Conservation (phyloP, 2,113 vertebrate genomes). For the Notothenia coriiceps region DNA sequence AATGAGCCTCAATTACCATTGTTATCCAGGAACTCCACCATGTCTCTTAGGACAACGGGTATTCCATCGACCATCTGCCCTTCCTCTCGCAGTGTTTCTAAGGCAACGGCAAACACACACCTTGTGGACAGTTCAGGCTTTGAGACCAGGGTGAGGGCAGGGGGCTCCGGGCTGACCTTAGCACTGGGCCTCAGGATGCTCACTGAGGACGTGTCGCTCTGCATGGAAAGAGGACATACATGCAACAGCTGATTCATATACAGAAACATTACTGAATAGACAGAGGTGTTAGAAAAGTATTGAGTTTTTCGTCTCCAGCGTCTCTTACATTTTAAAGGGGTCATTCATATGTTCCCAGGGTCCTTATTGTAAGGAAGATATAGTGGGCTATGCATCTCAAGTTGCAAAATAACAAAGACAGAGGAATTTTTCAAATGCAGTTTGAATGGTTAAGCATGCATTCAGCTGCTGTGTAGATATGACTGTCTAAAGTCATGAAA, state of each 20-base stretch:
- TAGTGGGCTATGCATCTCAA: too few relatives aligned
- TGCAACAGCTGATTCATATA: not conserved
- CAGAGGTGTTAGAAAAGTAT: not conserved
- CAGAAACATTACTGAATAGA: not conserved
- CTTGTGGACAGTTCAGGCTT: slow-evolving; percentile 15
- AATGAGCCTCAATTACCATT: slow-evolving; percentile 76
- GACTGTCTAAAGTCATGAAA: too few relatives aligned
- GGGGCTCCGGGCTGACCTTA: slow-evolving; percentile 67
- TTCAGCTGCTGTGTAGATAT: too few relatives aligned
- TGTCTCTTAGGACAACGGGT: slow-evolving; percentile 80
- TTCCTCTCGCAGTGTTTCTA: slow-evolving; percentile 71
- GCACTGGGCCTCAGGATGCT: slow-evolving; percentile 50
- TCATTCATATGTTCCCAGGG: too few relatives aligned
- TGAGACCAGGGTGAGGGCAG: slow-evolving; percentile 22
- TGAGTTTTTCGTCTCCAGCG: not conserved
- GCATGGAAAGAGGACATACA: not conserved
- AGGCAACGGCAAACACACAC: slow-evolving; percentile 79
- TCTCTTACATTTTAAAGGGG: too few relatives aligned
- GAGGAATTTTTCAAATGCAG: too few relatives aligned
- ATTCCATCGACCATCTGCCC: slow-evolving; percentile 67
- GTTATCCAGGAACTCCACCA: slow-evolving; percentile 85
- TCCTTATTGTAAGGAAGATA: too few relatives aligned
- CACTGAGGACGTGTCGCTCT: slow-evolving; percentile 66
- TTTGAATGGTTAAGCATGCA: too few relatives aligned
- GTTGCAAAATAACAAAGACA: too few relatives aligned